Base-by-base conservation (phyloP, 2,888 invertebrate species). In the Oegoconia quadripuncta region DNA sequence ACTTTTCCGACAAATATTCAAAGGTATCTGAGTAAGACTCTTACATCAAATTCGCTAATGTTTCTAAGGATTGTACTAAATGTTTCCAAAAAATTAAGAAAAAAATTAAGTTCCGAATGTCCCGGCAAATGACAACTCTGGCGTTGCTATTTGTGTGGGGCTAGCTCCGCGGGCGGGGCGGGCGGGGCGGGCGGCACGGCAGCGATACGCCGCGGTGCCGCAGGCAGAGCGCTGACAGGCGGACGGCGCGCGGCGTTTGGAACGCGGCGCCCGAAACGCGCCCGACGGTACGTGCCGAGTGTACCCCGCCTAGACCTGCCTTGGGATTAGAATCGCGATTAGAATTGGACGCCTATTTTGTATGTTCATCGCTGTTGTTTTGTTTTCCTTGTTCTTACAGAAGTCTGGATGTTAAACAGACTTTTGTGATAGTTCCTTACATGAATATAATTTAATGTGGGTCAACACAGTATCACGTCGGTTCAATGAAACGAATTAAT, bases 141-240 rank as follows among this genome's bases (percentile, higher is more conserved):
- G 74, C 73, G 76, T 71, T 67, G 66, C 70, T 65, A 42, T 68
- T 48, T 68, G 62, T 69, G 63, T 71, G 70, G 67, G 68, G 73
- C 62, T 64, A 76, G 80, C 72, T 62, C 37, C 58, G 51, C 39
- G 32, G 39, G 42, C 43, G 35, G 42, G 58, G 54, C 48, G 52
- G 41, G 50, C 48, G 52, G 58, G 48, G 54, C 59, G 50, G 48
- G 52, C 46, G 48, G 46, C 45, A 46, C 40, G 47, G 48, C 61
- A 61, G 63, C 67, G 71, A 59, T 75, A 73, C 70, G 72, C 72
- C 56, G 75, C 72, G 58, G 77, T 71, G 69, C 69, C 75, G 62
- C 65, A 58, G 55, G 58, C 57, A 60, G 69, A 66, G 58, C 59
- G 63, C 59, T 64, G 64, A 64, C 64, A 45, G 53, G 39, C 41